A percentile compares a stretch with the other conserved stretches of the same genome.
Conservation (phyloP, 1,140 invertebrate species). For the Drosophila parabipectinata region DNA sequence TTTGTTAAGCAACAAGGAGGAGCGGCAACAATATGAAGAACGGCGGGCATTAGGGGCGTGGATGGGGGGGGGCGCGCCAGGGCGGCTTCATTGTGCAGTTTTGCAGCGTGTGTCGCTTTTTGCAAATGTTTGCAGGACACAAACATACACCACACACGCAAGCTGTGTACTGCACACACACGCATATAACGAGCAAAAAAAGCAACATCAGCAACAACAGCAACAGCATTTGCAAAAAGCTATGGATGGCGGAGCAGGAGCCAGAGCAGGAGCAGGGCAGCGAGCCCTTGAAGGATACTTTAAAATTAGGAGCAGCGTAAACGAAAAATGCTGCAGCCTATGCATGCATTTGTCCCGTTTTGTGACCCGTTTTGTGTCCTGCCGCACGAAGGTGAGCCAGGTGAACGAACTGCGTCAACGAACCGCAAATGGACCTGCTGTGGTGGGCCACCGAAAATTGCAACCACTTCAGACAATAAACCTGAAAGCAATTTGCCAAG, state of each 20-base stretch:
- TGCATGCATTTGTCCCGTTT: constrained; percentile 53
- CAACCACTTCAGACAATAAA: constrained; percentile 1
- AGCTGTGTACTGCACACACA: constrained; percentile 18
- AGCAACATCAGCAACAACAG: constrained; percentile 50
- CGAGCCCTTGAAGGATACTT: constrained; percentile 67
- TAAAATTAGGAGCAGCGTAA: constrained; percentile 68
- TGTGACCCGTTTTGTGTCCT: constrained; percentile 28
- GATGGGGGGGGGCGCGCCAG: background rate
- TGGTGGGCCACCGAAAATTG: constrained; percentile 27
- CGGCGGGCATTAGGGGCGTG: constrained; percentile 6
- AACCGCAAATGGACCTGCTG: constrained; percentile 35
- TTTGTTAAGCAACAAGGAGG: constrained; percentile 76
- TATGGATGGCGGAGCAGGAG: background rate
- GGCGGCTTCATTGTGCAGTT: constrained; percentile 70
- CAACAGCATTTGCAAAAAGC: constrained; percentile 21
- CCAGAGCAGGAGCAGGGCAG: too few relatives aligned
- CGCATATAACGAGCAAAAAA: constrained; percentile 27
- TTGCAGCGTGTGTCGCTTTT: constrained; percentile 81
- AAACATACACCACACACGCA: constrained; percentile 39
- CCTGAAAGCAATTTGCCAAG: background rate
- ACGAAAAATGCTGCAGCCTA: constrained; percentile 68
- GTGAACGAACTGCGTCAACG: constrained; percentile 35
- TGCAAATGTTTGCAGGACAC: constrained; percentile 76
- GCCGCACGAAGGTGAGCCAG: constrained; percentile 35
- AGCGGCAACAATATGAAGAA: constrained; percentile 31